Conservation (phyloP, 2,888 invertebrate genomes). For the Lumbricus terrestris region DNA sequence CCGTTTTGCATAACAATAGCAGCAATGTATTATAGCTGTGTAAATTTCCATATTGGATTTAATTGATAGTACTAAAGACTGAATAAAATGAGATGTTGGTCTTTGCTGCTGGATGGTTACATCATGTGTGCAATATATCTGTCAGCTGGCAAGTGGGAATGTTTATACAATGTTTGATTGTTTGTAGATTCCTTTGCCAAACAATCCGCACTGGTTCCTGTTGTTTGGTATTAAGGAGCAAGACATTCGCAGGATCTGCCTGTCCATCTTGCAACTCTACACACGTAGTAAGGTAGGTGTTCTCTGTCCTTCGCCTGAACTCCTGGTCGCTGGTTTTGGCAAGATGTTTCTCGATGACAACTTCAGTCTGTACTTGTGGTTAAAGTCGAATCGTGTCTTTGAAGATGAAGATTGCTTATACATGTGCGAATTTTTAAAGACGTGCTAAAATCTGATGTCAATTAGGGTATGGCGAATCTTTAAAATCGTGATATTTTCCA, state of each 20-base stretch:
- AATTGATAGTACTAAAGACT: too few species aligned
- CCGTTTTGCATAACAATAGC: too few species aligned
- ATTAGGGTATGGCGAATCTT: too few species aligned
- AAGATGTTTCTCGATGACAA: background rate
- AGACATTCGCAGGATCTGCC: conserved; percentile 80
- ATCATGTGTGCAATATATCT: background rate
- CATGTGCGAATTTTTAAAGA: too few species aligned
- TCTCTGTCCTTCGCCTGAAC: background rate
- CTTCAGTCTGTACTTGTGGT: background rate
- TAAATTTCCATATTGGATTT: background rate
- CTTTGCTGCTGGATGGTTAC: background rate
- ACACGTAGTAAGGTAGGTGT: conserved; percentile 72
- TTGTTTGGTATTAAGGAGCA: conserved; percentile 81
- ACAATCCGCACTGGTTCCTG: conserved; percentile 83
- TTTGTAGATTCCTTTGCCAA: conserved; percentile 71
- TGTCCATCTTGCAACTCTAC: conserved; percentile 80
- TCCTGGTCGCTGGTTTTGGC: background rate
- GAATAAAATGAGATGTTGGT: background rate
- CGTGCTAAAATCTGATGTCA: background rate
- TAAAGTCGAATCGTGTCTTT: background rate
- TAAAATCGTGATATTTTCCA: too few species aligned
- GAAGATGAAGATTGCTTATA: background rate
- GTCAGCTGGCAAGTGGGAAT: background rate
- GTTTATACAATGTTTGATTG: background rate
- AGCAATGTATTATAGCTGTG: too few species aligned